Evolutionary conservation across 2,113 vertebrate species (phyloP), one percentile per base, ranked within the genome.

Genomic region (Myrmophylax atrothorax): DNA sequence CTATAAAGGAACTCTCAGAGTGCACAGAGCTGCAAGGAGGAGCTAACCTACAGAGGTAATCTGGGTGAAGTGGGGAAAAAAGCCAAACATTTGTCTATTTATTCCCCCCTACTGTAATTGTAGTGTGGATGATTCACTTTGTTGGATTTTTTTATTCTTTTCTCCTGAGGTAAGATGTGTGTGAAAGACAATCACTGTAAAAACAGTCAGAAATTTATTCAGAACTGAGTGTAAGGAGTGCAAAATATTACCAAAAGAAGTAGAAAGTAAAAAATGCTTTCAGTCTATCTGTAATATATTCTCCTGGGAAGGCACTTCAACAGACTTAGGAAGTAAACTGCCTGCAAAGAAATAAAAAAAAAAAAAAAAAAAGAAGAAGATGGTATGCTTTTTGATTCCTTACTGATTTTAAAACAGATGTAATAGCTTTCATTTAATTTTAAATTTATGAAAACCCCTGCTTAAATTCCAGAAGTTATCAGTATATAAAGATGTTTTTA

Each of bases 1-100:
- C 96, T 95, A 95, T 97, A 93, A 98, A 96, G 68, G 78, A 96
- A 42, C 26, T 38, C 91, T 96, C 52, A 60, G 50, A 60, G 12
- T 28, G 18, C 44, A 64, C 18, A 75, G 44, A 73, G 55, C 40
- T 82, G 23, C 50, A 93, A 80, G 44, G 37, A 87, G 62, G 46
- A 76, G 22, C 28, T 93, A 91, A 82, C 24, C 23, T 24, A 6
- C 49, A 19, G 15, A 55, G 35, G 12, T 58, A 79, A 19, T 75
- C 35, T 68, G 63, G 12, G 33, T 56, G 44, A 35, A 93, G 20
- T 62, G 4, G 3, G 6, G 3, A 18, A 83, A 67, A 16, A 66
- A 3, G 29, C 82, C 82, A 70, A 81, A 14, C 5, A 14, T 23
- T 52, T 68, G 55, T 26, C 26, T 84, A 3, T 69, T 84, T 91